phyloP scores from a whole-genome alignment of 2,113 vertebrate species.

The Colistium nudipinnis region DNA sequence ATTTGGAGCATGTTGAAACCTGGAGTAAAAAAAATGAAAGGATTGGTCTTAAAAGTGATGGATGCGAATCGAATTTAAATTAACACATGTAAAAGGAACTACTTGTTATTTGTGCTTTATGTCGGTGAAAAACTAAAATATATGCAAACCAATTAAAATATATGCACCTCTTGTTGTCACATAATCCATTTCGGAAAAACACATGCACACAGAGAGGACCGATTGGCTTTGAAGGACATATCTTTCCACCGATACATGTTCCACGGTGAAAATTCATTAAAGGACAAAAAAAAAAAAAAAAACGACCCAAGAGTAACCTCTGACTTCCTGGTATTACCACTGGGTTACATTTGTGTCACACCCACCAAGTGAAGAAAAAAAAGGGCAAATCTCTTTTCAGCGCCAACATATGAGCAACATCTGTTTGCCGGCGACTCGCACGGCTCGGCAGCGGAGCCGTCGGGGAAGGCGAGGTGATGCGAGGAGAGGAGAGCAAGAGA shows the following conservation, averaged over 20 bases:
- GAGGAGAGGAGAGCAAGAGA: slow-evolving; percentile 54
- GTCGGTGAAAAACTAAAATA: slow-evolving; percentile 10
- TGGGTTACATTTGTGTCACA: slow-evolving; percentile 57
- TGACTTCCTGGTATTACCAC: slow-evolving; percentile 57
- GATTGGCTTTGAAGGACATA: slow-evolving; percentile 3
- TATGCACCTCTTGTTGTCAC: background rate
- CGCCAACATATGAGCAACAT: slow-evolving; percentile 75
- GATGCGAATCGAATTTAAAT: slow-evolving; percentile 61
- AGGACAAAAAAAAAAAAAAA: slow-evolving; percentile 22
- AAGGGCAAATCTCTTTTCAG: slow-evolving; percentile 37
- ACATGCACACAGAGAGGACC: background rate
- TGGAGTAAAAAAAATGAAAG: slow-evolving; percentile 72
- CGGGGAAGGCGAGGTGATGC: slow-evolving; percentile 59
- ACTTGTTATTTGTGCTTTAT: slow-evolving; percentile 60
- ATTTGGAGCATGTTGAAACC: slow-evolving; percentile 72
- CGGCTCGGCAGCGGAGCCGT: slow-evolving; percentile 20
- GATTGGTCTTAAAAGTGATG: slow-evolving; percentile 67
- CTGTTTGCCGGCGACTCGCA: slow-evolving; percentile 58
- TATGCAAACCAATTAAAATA: background rate
- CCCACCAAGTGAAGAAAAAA: slow-evolving; percentile 34
- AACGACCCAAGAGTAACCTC: slow-evolving; percentile 51
- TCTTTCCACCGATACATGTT: slow-evolving; percentile 23
- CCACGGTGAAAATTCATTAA: slow-evolving; percentile 24
- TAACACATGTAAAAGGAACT: slow-evolving; percentile 42
- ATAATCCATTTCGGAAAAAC: background rate